Evolutionary conservation across 2,888 invertebrate genomes (phyloP).

Genomic region (Caenorhabditis macrosperma): DNA sequence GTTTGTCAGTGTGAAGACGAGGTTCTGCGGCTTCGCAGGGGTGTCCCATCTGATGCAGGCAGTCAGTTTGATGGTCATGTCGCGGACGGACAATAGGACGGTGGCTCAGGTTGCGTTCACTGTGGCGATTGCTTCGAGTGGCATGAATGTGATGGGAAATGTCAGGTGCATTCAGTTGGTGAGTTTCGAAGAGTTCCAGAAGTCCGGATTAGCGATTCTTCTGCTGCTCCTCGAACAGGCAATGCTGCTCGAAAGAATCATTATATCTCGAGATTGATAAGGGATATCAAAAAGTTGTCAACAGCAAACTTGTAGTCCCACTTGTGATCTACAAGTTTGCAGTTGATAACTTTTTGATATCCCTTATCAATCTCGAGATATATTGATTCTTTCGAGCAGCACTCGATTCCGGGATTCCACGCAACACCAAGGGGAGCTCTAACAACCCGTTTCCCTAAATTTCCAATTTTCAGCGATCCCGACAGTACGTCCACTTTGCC

Average conservation of each 20-base stretch:
- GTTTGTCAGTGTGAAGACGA: conserved; percentile 50
- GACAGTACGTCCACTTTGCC: conserved; percentile 45
- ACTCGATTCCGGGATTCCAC: no score
- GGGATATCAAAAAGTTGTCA: no score
- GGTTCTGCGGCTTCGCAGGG: conserved; percentile 61
- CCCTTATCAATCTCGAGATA: no score
- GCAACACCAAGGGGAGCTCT: no score
- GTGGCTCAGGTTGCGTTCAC: conserved; percentile 61
- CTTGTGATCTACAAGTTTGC: no score
- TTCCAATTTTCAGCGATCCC: conserved; percentile 4
- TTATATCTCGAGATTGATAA: no score
- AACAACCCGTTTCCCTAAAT: background rate
- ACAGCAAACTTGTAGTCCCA: no score
- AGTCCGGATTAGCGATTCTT: no score
- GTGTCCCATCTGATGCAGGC: conserved; percentile 66
- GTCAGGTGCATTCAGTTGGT: conserved; percentile 57
- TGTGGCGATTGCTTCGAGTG: conserved; percentile 53
- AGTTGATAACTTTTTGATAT: no score
- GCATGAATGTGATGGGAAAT: conserved; percentile 61
- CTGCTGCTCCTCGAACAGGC: no score
- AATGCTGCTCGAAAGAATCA: no score
- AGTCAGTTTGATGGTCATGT: conserved; percentile 61
- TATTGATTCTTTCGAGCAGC: no score
- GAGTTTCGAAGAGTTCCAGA: background rate
- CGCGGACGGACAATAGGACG: conserved; percentile 18